These are phyloP conservation scores for Nycteola revayana DNA, from an alignment of 2,888 invertebrate species.

Conservation along the genomic window DNA sequence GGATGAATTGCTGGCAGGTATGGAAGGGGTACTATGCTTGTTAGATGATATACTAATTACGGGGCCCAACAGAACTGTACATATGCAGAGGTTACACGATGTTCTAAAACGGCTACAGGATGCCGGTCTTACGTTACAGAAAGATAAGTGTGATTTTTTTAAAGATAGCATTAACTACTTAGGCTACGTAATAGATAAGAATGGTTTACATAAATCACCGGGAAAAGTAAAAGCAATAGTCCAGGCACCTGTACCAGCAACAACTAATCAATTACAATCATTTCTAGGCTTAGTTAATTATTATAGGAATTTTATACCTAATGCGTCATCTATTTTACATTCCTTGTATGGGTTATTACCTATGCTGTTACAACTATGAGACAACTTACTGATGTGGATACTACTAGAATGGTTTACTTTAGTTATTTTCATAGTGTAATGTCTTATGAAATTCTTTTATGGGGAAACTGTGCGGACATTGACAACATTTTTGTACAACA, in stretches of 20 bases:
- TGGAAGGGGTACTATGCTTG: conserved; percentile 16
- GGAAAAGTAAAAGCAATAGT: background rate
- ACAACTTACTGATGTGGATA: too few relatives aligned
- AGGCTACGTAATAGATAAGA: conserved; percentile 9
- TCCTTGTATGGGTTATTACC: background rate
- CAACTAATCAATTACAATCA: background rate
- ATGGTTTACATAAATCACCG: conserved; percentile 3
- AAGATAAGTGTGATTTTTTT: conserved; percentile 22
- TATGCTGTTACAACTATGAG: too few relatives aligned
- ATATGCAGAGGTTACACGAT: conserved; percentile 10
- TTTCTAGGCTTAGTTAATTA: background rate
- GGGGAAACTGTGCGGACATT: too few relatives aligned
- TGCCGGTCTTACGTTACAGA: conserved; percentile 16
- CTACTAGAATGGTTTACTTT: too few relatives aligned
- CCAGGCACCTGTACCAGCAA: background rate
- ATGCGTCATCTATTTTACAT: background rate
- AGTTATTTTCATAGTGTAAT: too few relatives aligned
- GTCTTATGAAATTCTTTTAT: too few relatives aligned
- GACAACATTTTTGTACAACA: too few relatives aligned
- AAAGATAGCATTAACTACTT: conserved; percentile 14
- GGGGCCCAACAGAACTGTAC: conserved; percentile 3
- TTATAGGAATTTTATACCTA: background rate
- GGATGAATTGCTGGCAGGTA: conserved; percentile 16
- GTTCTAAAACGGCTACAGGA: conserved; percentile 17
- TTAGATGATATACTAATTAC: conserved; percentile 18